These are phyloP conservation scores for Scytalopus superciliaris DNA, from an alignment of 2,113 vertebrate genomes.

Conservation along the genomic window DNA sequence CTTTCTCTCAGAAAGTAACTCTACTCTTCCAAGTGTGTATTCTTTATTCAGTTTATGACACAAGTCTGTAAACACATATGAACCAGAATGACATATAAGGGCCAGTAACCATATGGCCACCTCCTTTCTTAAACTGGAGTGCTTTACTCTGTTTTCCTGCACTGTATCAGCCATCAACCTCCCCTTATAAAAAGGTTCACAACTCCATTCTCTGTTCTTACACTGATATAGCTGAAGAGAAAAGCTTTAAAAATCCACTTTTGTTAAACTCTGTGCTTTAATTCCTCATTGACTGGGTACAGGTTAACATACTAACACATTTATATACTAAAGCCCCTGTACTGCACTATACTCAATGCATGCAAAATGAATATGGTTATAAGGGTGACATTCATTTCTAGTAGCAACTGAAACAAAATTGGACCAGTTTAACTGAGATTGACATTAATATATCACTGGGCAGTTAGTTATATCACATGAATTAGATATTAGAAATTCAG, in stretches of 20 bases:
- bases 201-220: background rate
- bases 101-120: background rate
- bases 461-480: slow-evolving; percentile 44
- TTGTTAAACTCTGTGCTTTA: background rate
- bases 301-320: background rate
- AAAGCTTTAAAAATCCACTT: background rate
- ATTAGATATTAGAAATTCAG: slow-evolving; percentile 50
- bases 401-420: slow-evolving; percentile 36
- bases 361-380: background rate
- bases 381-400: slow-evolving; percentile 12
- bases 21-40: background rate
- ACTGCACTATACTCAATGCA: background rate
- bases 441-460: slow-evolving; percentile 51
- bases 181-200: background rate
- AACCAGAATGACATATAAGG: background rate
- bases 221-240: background rate
- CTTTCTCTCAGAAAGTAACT: background rate
- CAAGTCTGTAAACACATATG: background rate
- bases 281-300: background rate
- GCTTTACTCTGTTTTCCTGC: background rate
- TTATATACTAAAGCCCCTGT: background rate
- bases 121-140: background rate
- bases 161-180: background rate
- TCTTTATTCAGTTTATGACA: background rate
- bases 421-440: slow-evolving; percentile 20